Percentiles rank a stretch among this genome's conserved stretches.
These are phyloP conservation scores for Pelusios castaneus DNA, from an alignment of 2,113 vertebrate species.

Conservation along the genomic window DNA sequence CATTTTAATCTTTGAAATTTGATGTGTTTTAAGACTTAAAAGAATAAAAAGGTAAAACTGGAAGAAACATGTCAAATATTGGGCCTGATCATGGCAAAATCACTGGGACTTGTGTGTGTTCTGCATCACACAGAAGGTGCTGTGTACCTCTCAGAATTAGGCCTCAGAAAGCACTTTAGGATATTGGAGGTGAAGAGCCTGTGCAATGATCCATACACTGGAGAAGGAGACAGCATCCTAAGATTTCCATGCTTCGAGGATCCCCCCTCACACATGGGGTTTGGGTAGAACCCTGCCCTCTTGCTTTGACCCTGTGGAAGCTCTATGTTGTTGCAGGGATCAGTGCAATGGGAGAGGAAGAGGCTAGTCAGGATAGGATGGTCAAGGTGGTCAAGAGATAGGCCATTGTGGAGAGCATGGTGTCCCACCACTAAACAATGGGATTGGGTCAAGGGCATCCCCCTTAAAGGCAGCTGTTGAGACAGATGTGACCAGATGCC, in stretches of 20 bases:
- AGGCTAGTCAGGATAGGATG: not conserved
- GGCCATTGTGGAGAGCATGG: not conserved
- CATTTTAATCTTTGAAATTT: not conserved
- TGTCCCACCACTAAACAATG: not conserved
- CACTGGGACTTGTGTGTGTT: accelerated
- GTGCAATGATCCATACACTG: not conserved
- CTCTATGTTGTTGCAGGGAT: not conserved
- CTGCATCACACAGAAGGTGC: not conserved
- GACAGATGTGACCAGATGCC: not conserved
- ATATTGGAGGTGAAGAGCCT: not conserved
- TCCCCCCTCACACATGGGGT: not conserved
- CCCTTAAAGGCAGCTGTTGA: not conserved
- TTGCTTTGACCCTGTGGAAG: not conserved
- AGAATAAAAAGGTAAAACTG: not conserved
- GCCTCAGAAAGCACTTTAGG: not conserved
- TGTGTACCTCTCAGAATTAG: not conserved
- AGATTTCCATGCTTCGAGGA: accelerated
- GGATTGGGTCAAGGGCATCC: not conserved
- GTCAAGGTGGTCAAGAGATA: not conserved
- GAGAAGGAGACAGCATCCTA: not conserved
- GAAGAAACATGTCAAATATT: not conserved
- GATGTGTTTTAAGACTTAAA: not conserved
- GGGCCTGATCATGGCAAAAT: not conserved
- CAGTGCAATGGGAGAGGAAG: not conserved
- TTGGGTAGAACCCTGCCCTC: not conserved